Conservation (phyloP, 64 coral and sea anemone genomes). For the Pocillopora verrucosa region DNA sequence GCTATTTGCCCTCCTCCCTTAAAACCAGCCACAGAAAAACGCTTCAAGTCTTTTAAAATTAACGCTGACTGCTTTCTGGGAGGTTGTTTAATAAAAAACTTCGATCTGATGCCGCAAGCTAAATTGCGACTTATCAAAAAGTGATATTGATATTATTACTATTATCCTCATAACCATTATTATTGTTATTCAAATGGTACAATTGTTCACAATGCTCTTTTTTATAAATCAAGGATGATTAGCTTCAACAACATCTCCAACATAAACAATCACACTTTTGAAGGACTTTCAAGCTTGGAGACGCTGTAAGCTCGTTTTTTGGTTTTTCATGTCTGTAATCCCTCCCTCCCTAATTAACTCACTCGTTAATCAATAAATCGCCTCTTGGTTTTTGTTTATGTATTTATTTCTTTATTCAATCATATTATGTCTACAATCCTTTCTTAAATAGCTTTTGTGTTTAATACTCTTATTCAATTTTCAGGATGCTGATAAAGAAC, state of each 20-base stretch:
- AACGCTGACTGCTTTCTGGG: too few species aligned
- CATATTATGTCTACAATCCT: background rate
- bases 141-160: too few species aligned
- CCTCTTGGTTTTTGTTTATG: background rate
- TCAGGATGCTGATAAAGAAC: constrained; percentile 1
- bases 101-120: too few species aligned
- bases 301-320: background rate
- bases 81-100: too few species aligned
- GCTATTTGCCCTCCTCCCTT: too few species aligned
- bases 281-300: background rate
- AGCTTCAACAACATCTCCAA: background rate
- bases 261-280: background rate
- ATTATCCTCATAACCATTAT: too few species aligned
- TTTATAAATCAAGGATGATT: background rate
- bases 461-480: background rate
- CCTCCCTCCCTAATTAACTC: background rate
- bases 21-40: too few species aligned
- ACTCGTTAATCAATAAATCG: background rate
- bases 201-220: background rate
- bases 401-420: background rate
- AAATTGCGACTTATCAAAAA: too few species aligned
- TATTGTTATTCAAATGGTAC: background rate
- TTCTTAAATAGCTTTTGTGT: background rate
- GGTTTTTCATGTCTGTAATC: background rate
- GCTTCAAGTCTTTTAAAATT: too few species aligned